Evolutionary conservation across 1,140 invertebrate species (phyloP).

Genomic region (Macrocentrus cingulum): DNA sequence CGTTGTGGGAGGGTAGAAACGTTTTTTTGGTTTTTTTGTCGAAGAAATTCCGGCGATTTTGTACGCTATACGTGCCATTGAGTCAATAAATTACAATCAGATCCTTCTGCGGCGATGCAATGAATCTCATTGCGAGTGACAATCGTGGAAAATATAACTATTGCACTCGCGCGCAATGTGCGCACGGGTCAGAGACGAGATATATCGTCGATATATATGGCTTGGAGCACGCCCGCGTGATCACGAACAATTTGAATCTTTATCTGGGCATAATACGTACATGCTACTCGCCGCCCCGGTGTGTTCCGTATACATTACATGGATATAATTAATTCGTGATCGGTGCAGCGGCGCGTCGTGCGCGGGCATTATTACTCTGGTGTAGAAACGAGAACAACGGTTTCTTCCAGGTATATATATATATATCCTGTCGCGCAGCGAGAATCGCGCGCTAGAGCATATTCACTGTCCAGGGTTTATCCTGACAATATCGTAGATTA

Average conservation of each 20-base stretch:
- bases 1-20: too few relatives aligned
- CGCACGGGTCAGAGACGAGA: too few relatives aligned
- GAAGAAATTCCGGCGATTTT: too few relatives aligned
- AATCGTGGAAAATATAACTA: too few relatives aligned
- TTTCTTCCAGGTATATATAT: conserved; percentile 6
- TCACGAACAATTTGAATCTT: conserved; percentile 54
- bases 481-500: not conserved
- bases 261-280: conserved; percentile 36
- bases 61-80: not conserved
- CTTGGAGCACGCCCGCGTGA: conserved; percentile 29
- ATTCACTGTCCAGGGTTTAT: not conserved
- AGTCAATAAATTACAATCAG: too few relatives aligned
- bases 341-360: conserved; percentile 33
- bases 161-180: too few relatives aligned
- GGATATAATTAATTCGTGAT: conserved; percentile 56
- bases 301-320: conserved; percentile 29
- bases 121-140: not conserved
- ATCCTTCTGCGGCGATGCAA: not conserved
- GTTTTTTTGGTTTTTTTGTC: too few relatives aligned
- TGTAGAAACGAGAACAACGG: conserved; percentile 34
- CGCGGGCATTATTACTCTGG: conserved; percentile 26
- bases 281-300: not conserved
- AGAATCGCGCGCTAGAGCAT: not conserved
- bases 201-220: too few relatives aligned
- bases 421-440: not conserved